Conservation (phyloP, 92 coral and sea anemone genomes). For the Heteractis magnifica region DNA sequence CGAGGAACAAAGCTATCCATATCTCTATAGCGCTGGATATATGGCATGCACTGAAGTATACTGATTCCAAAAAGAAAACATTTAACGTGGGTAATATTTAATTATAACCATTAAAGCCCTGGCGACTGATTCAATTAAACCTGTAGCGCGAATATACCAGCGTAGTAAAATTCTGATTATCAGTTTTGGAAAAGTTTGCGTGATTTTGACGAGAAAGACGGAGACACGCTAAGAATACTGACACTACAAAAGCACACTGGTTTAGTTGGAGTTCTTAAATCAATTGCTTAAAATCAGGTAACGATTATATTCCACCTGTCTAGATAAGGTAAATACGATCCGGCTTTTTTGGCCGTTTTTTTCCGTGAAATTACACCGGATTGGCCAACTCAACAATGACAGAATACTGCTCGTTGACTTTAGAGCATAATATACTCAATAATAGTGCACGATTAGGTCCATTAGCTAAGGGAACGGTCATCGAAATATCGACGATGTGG, state of each 20-base stretch:
- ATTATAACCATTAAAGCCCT: background rate
- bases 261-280: constrained; percentile 7
- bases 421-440: constrained; percentile 8
- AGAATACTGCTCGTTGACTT: constrained; percentile 3
- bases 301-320: background rate
- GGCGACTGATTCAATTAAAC: background rate
- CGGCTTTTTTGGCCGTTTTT: constrained; percentile 10
- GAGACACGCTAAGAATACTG: background rate
- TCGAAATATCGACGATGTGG: constrained; percentile 6
- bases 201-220: background rate
- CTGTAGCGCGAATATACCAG: background rate
- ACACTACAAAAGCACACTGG: background rate
- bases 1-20: constrained; percentile 1
- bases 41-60: background rate
- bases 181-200: background rate
- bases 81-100: background rate
- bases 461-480: constrained; percentile 2
- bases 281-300: constrained; percentile 4
- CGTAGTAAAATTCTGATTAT: background rate
- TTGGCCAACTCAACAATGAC: constrained; percentile 4
- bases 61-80: background rate
- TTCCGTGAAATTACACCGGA: background rate
- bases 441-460: constrained; percentile 10
- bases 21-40: background rate
- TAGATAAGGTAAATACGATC: constrained; percentile 10